Conservation (phyloP, 2,888 invertebrate species). For the Drosophila neonasuta region DNA sequence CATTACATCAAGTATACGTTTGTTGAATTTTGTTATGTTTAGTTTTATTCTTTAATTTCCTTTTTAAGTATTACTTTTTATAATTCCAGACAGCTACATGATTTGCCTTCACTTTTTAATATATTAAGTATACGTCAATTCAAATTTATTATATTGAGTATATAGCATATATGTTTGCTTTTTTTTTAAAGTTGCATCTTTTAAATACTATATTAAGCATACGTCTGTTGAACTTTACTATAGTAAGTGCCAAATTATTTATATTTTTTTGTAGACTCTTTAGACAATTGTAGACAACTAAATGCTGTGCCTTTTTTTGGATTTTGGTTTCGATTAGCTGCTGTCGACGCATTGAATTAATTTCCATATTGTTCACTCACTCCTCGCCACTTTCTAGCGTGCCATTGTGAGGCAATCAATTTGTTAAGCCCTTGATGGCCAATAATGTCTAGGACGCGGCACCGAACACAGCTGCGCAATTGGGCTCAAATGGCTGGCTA, state of each 20-base stretch:
- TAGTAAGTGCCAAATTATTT: no score
- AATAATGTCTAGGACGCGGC: conserved; percentile 43
- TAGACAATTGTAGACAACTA: conserved; percentile 8
- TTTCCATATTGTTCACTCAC: conserved; percentile 26
- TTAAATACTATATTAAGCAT: no score
- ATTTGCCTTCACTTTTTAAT: no score
- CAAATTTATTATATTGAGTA: no score
- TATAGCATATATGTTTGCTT: no score
- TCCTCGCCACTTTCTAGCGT: not conserved
- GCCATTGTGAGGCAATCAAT: conserved; percentile 51
- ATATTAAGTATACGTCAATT: not conserved
- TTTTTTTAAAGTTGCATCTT: no score
- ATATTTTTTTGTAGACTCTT: no score
- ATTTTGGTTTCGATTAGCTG: conserved; percentile 22
- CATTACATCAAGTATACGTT: not conserved
- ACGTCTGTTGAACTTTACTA: no score
- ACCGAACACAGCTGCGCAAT: conserved; percentile 57
- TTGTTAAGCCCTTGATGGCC: conserved; percentile 65
- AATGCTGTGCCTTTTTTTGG: not conserved
- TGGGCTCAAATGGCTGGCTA: conserved; percentile 43
- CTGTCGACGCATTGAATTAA: conserved; percentile 37
- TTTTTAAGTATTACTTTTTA: no score
- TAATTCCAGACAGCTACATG: no score
- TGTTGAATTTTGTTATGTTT: not conserved
- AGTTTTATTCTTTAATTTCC: not conserved